Conservation (phyloP, 23 tunicate genomes). For the Styela clava region DNA sequence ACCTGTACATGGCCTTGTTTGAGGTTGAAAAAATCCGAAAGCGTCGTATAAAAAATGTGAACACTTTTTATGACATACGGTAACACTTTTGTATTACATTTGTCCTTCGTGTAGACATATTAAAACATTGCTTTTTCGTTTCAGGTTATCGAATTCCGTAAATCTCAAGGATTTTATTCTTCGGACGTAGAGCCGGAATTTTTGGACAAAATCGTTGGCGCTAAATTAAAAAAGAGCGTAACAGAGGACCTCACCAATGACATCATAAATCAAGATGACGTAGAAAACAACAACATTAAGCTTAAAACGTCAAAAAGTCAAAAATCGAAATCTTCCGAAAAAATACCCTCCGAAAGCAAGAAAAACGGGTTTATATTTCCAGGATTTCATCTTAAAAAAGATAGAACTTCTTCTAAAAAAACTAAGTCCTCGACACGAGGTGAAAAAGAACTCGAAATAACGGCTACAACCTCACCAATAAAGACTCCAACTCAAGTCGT, state of each 20-base stretch:
- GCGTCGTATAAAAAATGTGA: too few species aligned
- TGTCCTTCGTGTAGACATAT: too few species aligned
- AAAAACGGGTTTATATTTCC: not conserved
- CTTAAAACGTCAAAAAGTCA: not conserved
- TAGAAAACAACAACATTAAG: not conserved
- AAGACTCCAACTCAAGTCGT: not conserved
- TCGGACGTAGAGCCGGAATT: conserved; percentile 11
- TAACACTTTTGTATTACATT: too few species aligned
- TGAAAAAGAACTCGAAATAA: not conserved
- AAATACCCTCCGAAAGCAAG: not conserved
- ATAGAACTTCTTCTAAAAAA: not conserved
- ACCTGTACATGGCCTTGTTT: too few species aligned
- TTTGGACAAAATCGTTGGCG: not conserved
- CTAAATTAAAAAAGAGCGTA: not conserved
- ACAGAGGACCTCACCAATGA: not conserved
- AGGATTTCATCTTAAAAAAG: not conserved
- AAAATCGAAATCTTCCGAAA: not conserved
- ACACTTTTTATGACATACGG: too few species aligned
- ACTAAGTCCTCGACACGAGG: not conserved
- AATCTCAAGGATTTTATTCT: conserved; percentile 65
- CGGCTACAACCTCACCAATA: not conserved
- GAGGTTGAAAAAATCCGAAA: too few species aligned
- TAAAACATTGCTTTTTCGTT: not conserved
- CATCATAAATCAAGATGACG: not conserved
- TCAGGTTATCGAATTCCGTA: conserved; percentile 75